Evolutionary conservation across 2,888 invertebrate species (phyloP).

Genomic region (Papilio protenor): DNA sequence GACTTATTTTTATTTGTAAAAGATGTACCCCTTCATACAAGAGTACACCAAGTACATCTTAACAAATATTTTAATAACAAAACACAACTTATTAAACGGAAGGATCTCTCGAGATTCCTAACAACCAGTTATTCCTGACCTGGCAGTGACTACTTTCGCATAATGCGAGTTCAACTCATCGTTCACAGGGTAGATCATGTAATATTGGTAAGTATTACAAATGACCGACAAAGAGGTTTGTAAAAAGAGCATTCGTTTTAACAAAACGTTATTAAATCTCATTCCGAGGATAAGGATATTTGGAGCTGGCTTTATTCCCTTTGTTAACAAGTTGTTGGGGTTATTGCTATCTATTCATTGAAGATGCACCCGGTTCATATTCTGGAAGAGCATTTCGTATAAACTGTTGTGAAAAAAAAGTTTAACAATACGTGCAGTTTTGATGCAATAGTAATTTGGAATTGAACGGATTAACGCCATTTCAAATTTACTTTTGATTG

Average conservation of each 20-base stretch:
- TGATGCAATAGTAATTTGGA: slow-evolving; percentile 9
- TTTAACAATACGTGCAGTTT: background rate
- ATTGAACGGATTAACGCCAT: background rate
- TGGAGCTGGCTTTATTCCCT: slow-evolving; percentile 54
- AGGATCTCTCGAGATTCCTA: slow-evolving; percentile 54
- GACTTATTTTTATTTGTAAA: background rate
- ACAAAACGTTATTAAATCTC: slow-evolving; percentile 81
- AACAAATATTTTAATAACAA: slow-evolving; percentile 67
- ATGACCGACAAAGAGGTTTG: slow-evolving; percentile 67
- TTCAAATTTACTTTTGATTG: too few species aligned
- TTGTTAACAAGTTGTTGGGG: slow-evolving; percentile 59
- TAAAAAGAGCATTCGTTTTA: slow-evolving; percentile 73
- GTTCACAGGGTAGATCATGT: slow-evolving; percentile 45
- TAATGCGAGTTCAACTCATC: slow-evolving; percentile 26
- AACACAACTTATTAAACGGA: slow-evolving; percentile 69
- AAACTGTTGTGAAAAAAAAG: background rate
- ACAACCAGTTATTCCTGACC: slow-evolving; percentile 59
- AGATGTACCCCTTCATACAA: slow-evolving; percentile 52
- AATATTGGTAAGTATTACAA: slow-evolving; percentile 59
- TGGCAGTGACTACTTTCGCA: slow-evolving; percentile 45
- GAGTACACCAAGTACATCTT: slow-evolving; percentile 49
- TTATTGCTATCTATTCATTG: slow-evolving; percentile 61
- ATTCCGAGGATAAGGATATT: slow-evolving; percentile 69
- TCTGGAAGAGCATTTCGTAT: slow-evolving; percentile 8
- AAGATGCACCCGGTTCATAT: slow-evolving; percentile 48